Evolutionary conservation across 2,888 invertebrate genomes (phyloP).

Genomic region (Pachymerium ferrugineum): DNA sequence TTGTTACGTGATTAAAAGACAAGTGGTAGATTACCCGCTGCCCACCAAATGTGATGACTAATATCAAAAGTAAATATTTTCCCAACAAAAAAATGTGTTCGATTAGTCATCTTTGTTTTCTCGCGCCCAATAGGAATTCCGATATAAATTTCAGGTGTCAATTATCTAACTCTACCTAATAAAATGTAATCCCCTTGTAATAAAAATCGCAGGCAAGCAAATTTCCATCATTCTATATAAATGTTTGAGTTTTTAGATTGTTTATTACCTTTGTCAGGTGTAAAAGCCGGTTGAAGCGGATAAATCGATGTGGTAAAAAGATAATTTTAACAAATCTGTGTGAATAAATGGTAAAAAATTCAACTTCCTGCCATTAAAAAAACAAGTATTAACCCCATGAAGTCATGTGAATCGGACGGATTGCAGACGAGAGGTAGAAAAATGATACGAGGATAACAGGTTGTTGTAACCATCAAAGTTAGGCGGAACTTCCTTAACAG

Average conservation of each 20-base stretch:
- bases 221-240: too few relatives aligned
- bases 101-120: constrained; percentile 2
- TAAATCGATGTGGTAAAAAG: neutral
- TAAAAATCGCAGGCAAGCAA: too few relatives aligned
- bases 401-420: neutral
- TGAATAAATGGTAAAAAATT: neutral
- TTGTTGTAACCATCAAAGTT: neutral
- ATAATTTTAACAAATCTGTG: neutral
- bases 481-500: neutral
- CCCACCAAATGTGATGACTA: neutral
- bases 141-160: neutral
- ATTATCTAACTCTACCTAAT: neutral
- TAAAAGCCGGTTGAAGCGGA: neutral
- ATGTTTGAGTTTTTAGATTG: too few relatives aligned
- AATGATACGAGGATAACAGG: neutral
- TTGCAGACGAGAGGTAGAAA: neutral
- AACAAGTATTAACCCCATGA: neutral
- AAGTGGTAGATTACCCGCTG: neutral
- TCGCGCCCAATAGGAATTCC: neutral
- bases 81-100: neutral
- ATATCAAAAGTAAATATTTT: neutral
- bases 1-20: neutral
- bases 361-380: neutral
- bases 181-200: neutral
- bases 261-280: neutral